phyloP scores from a whole-genome alignment of 1,140 invertebrate species.

The Elymnias hypermnestra region DNA sequence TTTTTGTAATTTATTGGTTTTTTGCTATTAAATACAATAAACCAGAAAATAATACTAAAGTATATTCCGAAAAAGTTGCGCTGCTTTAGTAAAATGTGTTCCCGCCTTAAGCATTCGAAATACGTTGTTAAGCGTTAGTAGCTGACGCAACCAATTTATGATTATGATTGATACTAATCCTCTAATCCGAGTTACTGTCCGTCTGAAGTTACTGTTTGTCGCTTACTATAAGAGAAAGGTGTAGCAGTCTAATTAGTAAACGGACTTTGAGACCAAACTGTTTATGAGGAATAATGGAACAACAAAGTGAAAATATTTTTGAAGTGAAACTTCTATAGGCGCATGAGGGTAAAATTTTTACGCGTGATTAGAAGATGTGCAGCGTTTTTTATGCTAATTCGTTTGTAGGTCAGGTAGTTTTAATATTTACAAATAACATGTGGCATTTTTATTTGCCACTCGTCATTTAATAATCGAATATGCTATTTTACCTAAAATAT shows the following conservation, averaged over 20 bases:
- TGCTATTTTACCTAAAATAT: no score
- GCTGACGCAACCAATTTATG: slow-evolving; percentile 52
- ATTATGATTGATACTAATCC: slow-evolving; percentile 64
- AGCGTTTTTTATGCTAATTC: no score
- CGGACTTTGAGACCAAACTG: background rate
- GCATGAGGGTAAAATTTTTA: no score
- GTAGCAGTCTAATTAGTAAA: slow-evolving; percentile 22
- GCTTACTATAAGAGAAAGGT: slow-evolving; percentile 33
- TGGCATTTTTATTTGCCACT: no score
- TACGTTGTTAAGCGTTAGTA: slow-evolving; percentile 27
- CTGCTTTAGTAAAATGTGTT: background rate
- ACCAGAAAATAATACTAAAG: no score
- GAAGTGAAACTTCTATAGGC: background rate
- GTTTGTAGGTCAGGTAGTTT: no score
- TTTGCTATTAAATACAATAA: no score
- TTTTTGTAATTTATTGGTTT: no score
- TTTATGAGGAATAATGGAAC: background rate
- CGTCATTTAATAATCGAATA: no score
- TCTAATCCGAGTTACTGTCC: slow-evolving; percentile 42
- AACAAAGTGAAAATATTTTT: background rate
- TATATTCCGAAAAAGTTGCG: no score
- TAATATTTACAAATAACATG: no score
- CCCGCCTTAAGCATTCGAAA: background rate
- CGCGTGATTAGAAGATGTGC: no score
- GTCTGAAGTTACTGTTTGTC: slow-evolving; percentile 27